phyloP scores from a whole-genome alignment of 2,797 vertebrate genomes.

The Xiphophorus birchmanni region DNA sequence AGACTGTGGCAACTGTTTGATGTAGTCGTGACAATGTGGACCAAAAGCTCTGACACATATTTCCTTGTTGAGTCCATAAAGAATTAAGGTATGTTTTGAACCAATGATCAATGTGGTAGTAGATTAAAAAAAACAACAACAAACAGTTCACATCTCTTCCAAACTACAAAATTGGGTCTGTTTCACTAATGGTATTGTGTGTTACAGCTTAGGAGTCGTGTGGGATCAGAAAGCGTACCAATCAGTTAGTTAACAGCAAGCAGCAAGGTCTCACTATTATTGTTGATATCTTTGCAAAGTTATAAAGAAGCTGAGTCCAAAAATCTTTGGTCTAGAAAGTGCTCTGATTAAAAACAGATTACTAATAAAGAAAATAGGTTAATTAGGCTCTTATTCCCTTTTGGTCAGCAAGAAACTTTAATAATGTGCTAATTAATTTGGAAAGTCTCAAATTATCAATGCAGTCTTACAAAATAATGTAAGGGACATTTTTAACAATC shows the following conservation, averaged over 20 bases:
- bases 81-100: not conserved
- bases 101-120: not conserved
- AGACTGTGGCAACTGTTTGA: not conserved
- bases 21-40: not conserved
- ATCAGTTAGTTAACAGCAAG: not conserved
- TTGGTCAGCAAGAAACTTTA: constrained; percentile 78
- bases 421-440: constrained; percentile 78
- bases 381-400: constrained; percentile 81
- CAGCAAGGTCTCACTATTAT: not conserved
- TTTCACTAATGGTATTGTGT: not conserved
- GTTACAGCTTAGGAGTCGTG: not conserved
- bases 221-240: not conserved
- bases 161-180: not conserved
- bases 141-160: not conserved
- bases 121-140: not conserved
- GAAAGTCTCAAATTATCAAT: constrained; percentile 72
- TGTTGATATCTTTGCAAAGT: constrained; percentile 33
- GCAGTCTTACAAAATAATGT: constrained; percentile 61
- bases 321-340: constrained; percentile 61
- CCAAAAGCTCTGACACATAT: not conserved
- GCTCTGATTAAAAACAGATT: constrained; percentile 69
- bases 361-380: constrained; percentile 79
- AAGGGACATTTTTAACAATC: constrained; percentile 29
- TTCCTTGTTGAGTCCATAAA: not conserved
- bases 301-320: constrained; percentile 38